Percentiles rank a stretch among this genome's conserved stretches.
These are phyloP conservation scores for Xanthorhoe spadicearia DNA, from an alignment of 2,888 invertebrate species.

Conservation along the genomic window DNA sequence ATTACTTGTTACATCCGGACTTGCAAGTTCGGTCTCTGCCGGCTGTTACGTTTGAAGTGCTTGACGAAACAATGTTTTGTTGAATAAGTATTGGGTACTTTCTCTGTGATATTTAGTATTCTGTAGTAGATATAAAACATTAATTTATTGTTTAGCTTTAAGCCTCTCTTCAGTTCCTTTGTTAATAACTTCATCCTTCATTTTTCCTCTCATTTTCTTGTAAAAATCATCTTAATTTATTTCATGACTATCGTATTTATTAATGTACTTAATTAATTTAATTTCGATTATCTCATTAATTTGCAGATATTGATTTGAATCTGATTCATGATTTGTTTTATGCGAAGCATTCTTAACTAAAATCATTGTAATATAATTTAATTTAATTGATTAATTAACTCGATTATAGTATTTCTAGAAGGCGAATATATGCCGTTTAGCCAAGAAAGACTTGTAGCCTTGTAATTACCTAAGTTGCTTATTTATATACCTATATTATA, in stretches of 20 bases:
- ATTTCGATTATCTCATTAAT: slow-evolving; percentile 49
- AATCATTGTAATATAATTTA: slow-evolving; percentile 50
- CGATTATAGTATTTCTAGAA: slow-evolving; percentile 72
- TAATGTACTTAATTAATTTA: slow-evolving; percentile 55
- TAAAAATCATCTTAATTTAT: slow-evolving; percentile 48
- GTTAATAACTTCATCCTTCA: slow-evolving; percentile 49
- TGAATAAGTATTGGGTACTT: slow-evolving; percentile 83
- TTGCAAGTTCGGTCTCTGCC: slow-evolving; percentile 27
- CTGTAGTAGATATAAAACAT: slow-evolving; percentile 75
- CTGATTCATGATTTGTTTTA: slow-evolving; percentile 53
- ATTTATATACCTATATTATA: slow-evolving; percentile 66
- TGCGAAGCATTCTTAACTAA: slow-evolving; percentile 53
- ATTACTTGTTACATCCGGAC: slow-evolving; percentile 18
- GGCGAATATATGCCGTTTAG: slow-evolving; percentile 70
- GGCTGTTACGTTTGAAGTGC: slow-evolving; percentile 58
- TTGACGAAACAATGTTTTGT: slow-evolving; percentile 78
- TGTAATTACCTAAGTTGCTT: slow-evolving; percentile 67
- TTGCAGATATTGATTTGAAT: slow-evolving; percentile 50
- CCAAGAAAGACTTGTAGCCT: slow-evolving; percentile 79
- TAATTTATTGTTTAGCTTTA: slow-evolving; percentile 81
- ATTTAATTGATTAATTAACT: slow-evolving; percentile 56
- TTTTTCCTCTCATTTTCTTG: slow-evolving; percentile 51
- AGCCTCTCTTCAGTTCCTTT: slow-evolving; percentile 72
- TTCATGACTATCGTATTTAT: slow-evolving; percentile 58
- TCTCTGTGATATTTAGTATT: slow-evolving; percentile 85